Evolutionary conservation across 2,888 invertebrate species (phyloP).

Genomic region (Hermaeophaga mercurialis): DNA sequence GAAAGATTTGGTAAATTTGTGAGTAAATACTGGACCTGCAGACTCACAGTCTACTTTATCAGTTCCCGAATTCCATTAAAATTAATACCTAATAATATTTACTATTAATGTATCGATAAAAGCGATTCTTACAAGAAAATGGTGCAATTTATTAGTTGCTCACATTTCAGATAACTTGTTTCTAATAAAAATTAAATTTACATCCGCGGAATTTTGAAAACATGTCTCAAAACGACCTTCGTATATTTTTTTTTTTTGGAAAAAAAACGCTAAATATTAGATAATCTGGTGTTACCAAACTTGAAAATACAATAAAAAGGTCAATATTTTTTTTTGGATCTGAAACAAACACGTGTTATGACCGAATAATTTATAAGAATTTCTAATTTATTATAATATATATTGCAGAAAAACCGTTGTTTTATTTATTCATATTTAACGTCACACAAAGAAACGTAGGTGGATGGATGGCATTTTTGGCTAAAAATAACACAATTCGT

Average conservation of each 20-base stretch:
- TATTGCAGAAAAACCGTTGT: slow-evolving; percentile 11
- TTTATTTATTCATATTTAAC: slow-evolving; percentile 1
- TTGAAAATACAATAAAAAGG: not conserved
- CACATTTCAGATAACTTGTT: too few species aligned
- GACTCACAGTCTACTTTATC: not conserved
- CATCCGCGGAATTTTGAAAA: too few species aligned
- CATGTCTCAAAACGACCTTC: not conserved
- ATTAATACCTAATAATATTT: too few species aligned
- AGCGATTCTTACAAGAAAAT: too few species aligned
- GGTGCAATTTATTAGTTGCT: too few species aligned
- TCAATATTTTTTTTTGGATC: not conserved
- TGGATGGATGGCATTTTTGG: not conserved
- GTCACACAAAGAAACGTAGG: slow-evolving; percentile 2
- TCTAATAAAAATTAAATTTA: too few species aligned
- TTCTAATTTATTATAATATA: slow-evolving; percentile 23
- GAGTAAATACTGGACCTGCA: not conserved
- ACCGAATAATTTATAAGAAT: slow-evolving; percentile 14
- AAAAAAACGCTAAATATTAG: too few species aligned
- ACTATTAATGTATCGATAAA: too few species aligned
- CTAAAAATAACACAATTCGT: too few species aligned
- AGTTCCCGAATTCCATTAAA: too few species aligned
- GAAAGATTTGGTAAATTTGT: not conserved
- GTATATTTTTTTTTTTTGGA: not conserved
- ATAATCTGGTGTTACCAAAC: not conserved
- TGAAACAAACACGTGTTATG: slow-evolving; percentile 21